These are phyloP conservation scores for Pristionchus mayeri DNA, from an alignment of 2,888 invertebrate species.

Conservation along the genomic window DNA sequence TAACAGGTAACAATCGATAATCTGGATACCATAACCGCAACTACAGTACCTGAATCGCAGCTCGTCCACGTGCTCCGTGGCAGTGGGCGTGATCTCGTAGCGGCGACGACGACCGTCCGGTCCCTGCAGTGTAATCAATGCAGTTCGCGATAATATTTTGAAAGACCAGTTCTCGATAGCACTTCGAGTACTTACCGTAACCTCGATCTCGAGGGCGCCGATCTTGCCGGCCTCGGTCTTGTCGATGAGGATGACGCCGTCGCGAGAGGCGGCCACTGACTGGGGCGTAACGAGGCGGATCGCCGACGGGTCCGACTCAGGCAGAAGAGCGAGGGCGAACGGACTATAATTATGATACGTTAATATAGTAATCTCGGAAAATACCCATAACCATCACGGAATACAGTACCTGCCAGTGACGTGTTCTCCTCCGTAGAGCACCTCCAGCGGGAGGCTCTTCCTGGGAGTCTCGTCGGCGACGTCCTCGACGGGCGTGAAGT, in stretches of 20 bases:
- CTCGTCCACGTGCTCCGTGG: slow-evolving; percentile 32
- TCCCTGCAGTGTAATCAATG: slow-evolving; percentile 51
- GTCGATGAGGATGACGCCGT: slow-evolving; percentile 59
- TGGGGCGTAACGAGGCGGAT: slow-evolving; percentile 38
- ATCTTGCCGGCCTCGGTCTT: slow-evolving; percentile 60
- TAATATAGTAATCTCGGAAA: background rate
- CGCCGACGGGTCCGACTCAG: slow-evolving; percentile 53
- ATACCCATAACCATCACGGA: too few relatives aligned
- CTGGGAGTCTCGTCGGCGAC: slow-evolving; percentile 48
- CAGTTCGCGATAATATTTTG: slow-evolving; percentile 5
- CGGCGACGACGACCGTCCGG: slow-evolving; percentile 59
- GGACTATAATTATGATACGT: slow-evolving; percentile 37
- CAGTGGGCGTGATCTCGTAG: slow-evolving; percentile 51
- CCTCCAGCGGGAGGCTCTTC: background rate
- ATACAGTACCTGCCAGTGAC: slow-evolving; percentile 52
- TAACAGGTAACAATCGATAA: background rate
- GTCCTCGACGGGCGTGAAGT: slow-evolving; percentile 56
- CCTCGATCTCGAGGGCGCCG: slow-evolving; percentile 55
- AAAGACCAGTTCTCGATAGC: background rate
- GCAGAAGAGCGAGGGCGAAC: slow-evolving; percentile 50
- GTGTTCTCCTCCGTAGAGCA: slow-evolving; percentile 53
- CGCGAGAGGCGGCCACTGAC: slow-evolving; percentile 54
- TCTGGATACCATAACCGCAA: background rate
- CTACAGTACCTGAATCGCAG: slow-evolving; percentile 47
- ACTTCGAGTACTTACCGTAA: slow-evolving; percentile 52